A percentile compares a stretch with the other conserved stretches of the same genome.
Evolutionary conservation across 1,140 invertebrate genomes (phyloP).

Genomic region (Drosophila subobscura): DNA sequence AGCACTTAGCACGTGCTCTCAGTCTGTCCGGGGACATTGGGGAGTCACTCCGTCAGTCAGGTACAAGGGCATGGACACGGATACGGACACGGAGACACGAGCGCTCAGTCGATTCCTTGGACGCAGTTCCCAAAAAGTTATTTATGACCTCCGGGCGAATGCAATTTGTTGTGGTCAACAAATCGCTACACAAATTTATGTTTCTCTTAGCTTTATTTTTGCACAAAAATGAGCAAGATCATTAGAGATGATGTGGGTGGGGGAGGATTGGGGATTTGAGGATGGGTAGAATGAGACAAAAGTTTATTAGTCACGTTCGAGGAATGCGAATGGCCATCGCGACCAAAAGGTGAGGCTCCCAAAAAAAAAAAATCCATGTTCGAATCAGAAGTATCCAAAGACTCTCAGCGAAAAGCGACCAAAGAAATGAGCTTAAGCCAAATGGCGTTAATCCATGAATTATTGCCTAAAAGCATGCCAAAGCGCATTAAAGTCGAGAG

Average conservation of each 20-base stretch:
- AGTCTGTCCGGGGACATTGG: slow-evolving; percentile 35
- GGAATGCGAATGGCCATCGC: slow-evolving; percentile 61
- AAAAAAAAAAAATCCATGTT: slow-evolving; percentile 11
- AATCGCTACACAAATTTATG: slow-evolving; percentile 71
- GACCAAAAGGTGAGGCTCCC: slow-evolving; percentile 61
- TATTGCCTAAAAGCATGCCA: slow-evolving; percentile 83
- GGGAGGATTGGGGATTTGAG: no score
- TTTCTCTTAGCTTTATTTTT: slow-evolving; percentile 21
- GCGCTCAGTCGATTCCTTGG: slow-evolving; percentile 19
- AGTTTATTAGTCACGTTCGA: slow-evolving; percentile 80
- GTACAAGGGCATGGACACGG: slow-evolving; percentile 59
- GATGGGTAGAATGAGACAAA: slow-evolving; percentile 19
- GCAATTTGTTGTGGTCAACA: slow-evolving; percentile 81
- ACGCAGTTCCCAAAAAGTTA: slow-evolving; percentile 53
- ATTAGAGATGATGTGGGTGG: slow-evolving; percentile 30
- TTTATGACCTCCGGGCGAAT: slow-evolving; percentile 66
- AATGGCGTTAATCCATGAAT: slow-evolving; percentile 83
- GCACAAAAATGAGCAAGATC: slow-evolving; percentile 50
- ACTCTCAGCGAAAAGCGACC: slow-evolving; percentile 70
- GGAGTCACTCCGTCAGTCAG: slow-evolving; percentile 52
- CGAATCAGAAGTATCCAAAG: slow-evolving; percentile 44
- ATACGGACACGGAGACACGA: slow-evolving; percentile 3
- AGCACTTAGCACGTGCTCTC: slow-evolving; percentile 76
- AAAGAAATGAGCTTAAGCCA: slow-evolving; percentile 79
- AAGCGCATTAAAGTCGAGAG: slow-evolving; percentile 77